A percentile compares a stretch with the other conserved stretches of the same genome.
These are phyloP conservation scores for Chloroclystis v-ata DNA, from an alignment of 2,888 invertebrate species.

Conservation along the genomic window DNA sequence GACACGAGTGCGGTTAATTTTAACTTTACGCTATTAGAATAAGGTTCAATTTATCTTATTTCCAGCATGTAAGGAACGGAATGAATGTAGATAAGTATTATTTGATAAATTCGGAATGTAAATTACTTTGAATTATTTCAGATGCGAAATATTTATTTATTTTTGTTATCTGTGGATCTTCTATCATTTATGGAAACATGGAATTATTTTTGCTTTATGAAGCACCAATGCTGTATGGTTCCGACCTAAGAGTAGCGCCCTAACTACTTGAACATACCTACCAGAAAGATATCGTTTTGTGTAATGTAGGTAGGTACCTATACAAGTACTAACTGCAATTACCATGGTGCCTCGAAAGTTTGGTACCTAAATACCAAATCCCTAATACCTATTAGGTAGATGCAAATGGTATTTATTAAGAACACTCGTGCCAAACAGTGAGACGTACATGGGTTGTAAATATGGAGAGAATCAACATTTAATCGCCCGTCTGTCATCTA, in stretches of 20 bases:
- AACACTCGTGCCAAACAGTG: no score
- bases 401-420: no score
- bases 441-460: no score
- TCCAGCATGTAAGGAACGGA: slow-evolving; percentile 17
- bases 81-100: slow-evolving; percentile 42
- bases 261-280: no score
- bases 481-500: slow-evolving; percentile 7
- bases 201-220: slow-evolving; percentile 2
- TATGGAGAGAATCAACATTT: no score
- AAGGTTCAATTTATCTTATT: slow-evolving; percentile 25
- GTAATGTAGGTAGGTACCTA: no score
- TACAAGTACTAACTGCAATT: no score
- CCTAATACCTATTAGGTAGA: no score
- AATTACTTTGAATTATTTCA: slow-evolving; percentile 47
- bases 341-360: background rate
- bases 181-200: slow-evolving; percentile 15
- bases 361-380: no score
- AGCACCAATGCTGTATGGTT: no score
- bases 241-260: no score
- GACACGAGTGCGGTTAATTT: slow-evolving; percentile 25
- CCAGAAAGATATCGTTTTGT: no score
- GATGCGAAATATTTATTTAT: slow-evolving; percentile 37
- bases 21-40: slow-evolving; percentile 14
- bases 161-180: slow-evolving; percentile 26
- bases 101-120: slow-evolving; percentile 49